phyloP scores from a whole-genome alignment of 2,113 vertebrate genomes.

The Eudyptes chrysolophus region DNA sequence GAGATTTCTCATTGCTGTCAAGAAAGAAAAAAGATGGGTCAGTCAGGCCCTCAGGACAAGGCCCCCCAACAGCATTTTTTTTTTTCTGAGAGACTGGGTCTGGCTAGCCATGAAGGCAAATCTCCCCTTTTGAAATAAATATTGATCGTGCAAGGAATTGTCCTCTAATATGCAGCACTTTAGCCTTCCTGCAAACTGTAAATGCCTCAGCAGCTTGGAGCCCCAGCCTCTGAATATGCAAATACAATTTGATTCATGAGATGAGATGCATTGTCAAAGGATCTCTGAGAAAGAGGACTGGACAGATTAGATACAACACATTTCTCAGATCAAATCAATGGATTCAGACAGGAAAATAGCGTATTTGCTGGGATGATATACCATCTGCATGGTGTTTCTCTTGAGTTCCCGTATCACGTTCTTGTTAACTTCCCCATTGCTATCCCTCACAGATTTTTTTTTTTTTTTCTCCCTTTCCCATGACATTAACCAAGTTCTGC shows the following conservation, averaged over 20 bases:
- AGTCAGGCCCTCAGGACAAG: background rate
- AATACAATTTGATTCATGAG: background rate
- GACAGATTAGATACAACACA: background rate
- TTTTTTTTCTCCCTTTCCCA: background rate
- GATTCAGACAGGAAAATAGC: background rate
- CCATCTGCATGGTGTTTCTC: background rate
- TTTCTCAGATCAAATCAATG: background rate
- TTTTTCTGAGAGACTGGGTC: background rate
- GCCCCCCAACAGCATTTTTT: rapidly evolving
- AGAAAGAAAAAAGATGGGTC: background rate
- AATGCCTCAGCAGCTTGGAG: background rate
- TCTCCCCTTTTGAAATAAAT: background rate
- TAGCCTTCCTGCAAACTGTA: background rate
- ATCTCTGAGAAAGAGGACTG: background rate
- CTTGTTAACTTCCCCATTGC: background rate
- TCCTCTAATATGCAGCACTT: background rate
- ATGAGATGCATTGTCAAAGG: background rate
- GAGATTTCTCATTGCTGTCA: background rate
- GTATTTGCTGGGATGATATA: background rate
- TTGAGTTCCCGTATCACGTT: background rate
- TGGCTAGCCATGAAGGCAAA: background rate
- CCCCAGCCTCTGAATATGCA: background rate
- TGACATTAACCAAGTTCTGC: background rate
- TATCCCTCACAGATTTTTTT: background rate
- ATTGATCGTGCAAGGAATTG: background rate